These are phyloP conservation scores for Eleutherodactylus coqui DNA, from an alignment of 2,797 vertebrate genomes.

Conservation along the genomic window DNA sequence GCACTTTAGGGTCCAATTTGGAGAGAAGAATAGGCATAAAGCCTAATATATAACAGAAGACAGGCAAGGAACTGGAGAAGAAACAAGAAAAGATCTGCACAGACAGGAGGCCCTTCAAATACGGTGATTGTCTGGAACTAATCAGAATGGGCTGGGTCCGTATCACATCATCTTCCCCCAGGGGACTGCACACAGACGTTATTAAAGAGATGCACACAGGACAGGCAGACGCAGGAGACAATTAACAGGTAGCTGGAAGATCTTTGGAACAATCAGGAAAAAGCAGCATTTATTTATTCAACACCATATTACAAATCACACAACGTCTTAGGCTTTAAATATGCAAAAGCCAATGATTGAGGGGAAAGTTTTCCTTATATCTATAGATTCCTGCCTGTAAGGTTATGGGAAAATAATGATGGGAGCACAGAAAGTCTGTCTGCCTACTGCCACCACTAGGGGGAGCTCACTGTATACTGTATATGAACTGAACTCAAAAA, in stretches of 20 bases:
- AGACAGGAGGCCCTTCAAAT: constrained; percentile 7
- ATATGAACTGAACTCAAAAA: too few species aligned
- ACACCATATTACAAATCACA: background rate
- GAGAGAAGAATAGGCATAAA: background rate
- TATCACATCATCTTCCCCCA: constrained; percentile 36
- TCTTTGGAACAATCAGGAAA: constrained; percentile 21
- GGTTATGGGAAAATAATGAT: background rate
- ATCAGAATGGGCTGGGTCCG: constrained; percentile 41
- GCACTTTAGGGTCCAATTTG: background rate
- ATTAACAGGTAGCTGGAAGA: background rate
- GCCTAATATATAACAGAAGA: background rate
- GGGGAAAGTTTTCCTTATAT: background rate
- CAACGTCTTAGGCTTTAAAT: background rate
- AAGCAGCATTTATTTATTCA: constrained; percentile 6
- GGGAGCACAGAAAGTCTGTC: background rate
- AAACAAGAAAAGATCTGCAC: constrained; percentile 1
- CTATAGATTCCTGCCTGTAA: background rate
- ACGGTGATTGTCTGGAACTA: constrained; percentile 26
- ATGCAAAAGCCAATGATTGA: background rate
- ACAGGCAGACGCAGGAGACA: background rate
- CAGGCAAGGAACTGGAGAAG: background rate
- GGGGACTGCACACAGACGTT: constrained; percentile 36
- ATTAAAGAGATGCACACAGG: constrained; percentile 17
- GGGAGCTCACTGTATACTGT: too few species aligned
- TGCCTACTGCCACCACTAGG: too few species aligned